phyloP scores from a whole-genome alignment of 2,797 vertebrate genomes.

The Perodicticus potto region DNA sequence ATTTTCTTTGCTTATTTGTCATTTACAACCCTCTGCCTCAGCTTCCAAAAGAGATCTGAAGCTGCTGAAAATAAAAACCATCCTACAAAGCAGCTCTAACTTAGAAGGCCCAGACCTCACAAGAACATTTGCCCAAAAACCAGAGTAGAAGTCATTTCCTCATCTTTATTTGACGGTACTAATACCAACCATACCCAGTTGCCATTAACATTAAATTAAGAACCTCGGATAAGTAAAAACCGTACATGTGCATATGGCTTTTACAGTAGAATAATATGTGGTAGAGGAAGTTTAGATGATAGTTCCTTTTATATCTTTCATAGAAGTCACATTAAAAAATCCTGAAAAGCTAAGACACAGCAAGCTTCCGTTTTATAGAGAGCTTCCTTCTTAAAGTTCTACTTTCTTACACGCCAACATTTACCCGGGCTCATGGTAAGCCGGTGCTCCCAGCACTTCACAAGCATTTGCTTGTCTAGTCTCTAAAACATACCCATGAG shows the following conservation, averaged over 20 bases:
- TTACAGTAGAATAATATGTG: neutral
- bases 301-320: neutral
- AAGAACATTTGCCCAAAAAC: too few relatives aligned
- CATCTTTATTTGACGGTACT: too few relatives aligned
- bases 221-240: too few relatives aligned
- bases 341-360: neutral
- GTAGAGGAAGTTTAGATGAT: neutral
- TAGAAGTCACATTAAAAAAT: conserved; percentile 13
- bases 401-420: neutral
- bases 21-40: neutral
- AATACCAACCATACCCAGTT: too few relatives aligned
- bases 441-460: neutral
- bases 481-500: neutral
- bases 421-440: neutral
- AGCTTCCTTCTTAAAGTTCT: neutral
- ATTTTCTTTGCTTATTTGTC: conserved; percentile 1
- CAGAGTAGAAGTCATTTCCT: too few relatives aligned
- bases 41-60: conserved; percentile 27
- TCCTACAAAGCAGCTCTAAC: too few relatives aligned
- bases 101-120: too few relatives aligned
- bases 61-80: conserved; percentile 8
- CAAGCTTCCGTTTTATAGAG: neutral
- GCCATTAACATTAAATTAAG: too few relatives aligned
- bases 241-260: neutral
- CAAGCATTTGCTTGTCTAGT: neutral